Base-by-base conservation (phyloP, 2,888 invertebrate species). In the Notodonta ziczac region DNA sequence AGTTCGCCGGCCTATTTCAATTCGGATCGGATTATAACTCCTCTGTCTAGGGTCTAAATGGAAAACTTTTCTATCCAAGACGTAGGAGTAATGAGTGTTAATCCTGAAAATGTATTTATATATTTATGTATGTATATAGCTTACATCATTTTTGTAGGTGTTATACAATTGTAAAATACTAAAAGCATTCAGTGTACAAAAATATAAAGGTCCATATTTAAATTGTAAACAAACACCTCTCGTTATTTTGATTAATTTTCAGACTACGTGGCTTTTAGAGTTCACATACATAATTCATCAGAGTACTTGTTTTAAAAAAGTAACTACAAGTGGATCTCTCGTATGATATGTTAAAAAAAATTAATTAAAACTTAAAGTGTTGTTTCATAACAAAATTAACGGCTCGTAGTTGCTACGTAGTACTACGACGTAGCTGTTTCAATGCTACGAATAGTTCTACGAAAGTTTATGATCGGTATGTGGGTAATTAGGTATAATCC, bases 321-420 rank as follows among this genome's bases (percentile, higher is more conserved):
- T 24, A 2, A 24, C 24, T 24, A 2, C 24, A 24, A 24, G 24
- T 2, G 24, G 2, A 24, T 2, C 1, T 24, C 35, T 4, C 24
- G 24, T 51, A 24, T 24, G 51, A 51, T 5, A 51, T 51, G 6
- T 6, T 10, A 51, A 24, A 51, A 51, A 51, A 51, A 12, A n/a
- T n/a, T 6, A 52, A 32, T 32, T 14, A 12, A 52, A 24, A 52
- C 7, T 12, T 32, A 9, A 32, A 52, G 52, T 52, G 52, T 32
- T 52, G 52, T 52, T 52, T 35, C 32, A 32, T 5, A 35, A 52
- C 32, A 52, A 52, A 52, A 52, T 35, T 52, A 32, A 51, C 51
- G 16, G 16, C 4, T 52, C 52, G 52, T 35, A 12, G 52, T 5
- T 32, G 52, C 51, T 24, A 24, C 24, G 24, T 14, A 12, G 52